Conservation (phyloP, 2,113 vertebrate genomes). For the Pyrgilauda ruficollis region DNA sequence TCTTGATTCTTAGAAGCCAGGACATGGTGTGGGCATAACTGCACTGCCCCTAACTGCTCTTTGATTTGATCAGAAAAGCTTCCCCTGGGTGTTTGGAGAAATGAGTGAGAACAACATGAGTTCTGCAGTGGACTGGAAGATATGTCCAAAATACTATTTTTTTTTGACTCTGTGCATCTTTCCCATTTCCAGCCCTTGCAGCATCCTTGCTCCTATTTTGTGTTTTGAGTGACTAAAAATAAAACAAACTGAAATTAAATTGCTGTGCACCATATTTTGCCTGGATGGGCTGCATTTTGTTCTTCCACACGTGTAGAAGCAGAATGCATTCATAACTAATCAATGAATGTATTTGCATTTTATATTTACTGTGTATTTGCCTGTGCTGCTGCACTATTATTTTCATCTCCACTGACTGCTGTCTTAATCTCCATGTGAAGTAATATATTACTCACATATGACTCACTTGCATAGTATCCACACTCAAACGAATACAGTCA, state of each 20-base stretch:
- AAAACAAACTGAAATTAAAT: background rate
- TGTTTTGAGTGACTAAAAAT: background rate
- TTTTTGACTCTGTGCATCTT: background rate
- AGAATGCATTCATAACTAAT: background rate
- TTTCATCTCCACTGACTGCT: background rate
- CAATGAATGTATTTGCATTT: background rate
- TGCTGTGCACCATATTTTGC: background rate
- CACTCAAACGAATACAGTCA: background rate
- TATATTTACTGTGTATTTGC: background rate
- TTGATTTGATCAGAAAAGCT: background rate
- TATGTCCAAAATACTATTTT: background rate
- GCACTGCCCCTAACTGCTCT: background rate
- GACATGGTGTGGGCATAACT: background rate
- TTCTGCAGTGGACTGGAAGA: background rate
- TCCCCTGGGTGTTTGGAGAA: background rate
- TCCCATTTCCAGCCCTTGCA: background rate
- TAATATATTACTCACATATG: background rate
- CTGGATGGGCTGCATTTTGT: background rate
- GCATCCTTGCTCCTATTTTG: background rate
- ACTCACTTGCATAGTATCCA: background rate
- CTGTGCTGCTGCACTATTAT: background rate
- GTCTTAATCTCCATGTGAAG: background rate
- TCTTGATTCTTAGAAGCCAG: background rate
- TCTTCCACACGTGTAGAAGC: background rate
- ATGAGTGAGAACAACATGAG: rapidly evolving